phyloP scores from a whole-genome alignment of 2,888 invertebrate species.

The Drosophila pseudotalamancana region DNA sequence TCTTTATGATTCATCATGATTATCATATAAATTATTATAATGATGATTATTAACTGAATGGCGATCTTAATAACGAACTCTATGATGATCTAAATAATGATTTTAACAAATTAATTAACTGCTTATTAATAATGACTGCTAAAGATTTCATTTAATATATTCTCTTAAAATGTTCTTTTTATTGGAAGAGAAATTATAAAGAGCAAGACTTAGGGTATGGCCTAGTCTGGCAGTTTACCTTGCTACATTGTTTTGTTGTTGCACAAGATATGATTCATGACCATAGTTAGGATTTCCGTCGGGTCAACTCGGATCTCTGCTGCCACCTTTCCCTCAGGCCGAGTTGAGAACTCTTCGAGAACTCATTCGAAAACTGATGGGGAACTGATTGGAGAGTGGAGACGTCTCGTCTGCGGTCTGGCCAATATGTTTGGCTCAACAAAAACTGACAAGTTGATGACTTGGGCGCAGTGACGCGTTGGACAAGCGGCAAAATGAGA shows the following conservation, averaged over 20 bases:
- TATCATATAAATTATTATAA: too few species aligned
- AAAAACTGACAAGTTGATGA: constrained; percentile 64
- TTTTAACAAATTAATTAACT: too few species aligned
- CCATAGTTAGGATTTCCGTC: constrained; percentile 63
- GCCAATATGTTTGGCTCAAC: constrained; percentile 60
- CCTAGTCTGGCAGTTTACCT: neutral
- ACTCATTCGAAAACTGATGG: constrained; percentile 25
- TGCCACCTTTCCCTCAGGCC: neutral
- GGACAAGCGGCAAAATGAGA: constrained; percentile 38
- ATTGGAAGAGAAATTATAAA: too few species aligned
- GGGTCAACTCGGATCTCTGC: neutral
- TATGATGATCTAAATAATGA: too few species aligned
- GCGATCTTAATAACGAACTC: too few species aligned
- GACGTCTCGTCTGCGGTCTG: constrained; percentile 17
- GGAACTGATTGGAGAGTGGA: too few species aligned
- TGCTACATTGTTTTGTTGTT: constrained; percentile 3
- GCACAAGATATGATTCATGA: constrained; percentile 58
- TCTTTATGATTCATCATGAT: too few species aligned
- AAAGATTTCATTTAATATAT: too few species aligned
- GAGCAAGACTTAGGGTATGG: neutral
- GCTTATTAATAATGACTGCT: too few species aligned
- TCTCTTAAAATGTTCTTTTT: too few species aligned
- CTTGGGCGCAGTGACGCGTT: constrained; percentile 58
- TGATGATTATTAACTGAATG: too few species aligned
- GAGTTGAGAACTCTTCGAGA: neutral